Base-by-base conservation (phyloP, 53 echinoderm and acorn worm genomes). In the Patiria pectinifera region DNA sequence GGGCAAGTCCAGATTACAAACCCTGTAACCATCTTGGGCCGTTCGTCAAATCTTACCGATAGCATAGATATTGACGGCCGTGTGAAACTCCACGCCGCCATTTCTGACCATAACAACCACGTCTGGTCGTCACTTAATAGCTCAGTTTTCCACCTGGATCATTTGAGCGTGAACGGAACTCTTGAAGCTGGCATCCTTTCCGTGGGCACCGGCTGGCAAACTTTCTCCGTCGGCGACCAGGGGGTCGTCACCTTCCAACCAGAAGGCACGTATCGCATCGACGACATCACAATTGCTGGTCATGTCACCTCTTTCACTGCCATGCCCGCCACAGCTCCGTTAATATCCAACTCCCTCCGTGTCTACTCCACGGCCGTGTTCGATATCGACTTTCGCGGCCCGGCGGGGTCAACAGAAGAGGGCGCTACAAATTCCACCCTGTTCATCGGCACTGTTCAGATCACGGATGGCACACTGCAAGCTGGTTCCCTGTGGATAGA, bases 181-280 rank as follows among this genome's bases (percentile, higher is more conserved):
- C 75, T 94, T 3, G 80, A 93, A 76, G 96, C 86, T 66, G 96
- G 96, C 22, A n/a, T 87, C 47, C 93, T 96, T 13, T 92, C 94
- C 2, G 84, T 91, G 13, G 91, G 76, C 24, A 71, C 21, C 10
- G 94, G 96, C 62, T 91, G 87, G 91, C 18, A 66, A 48, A 91
- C 70, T 26, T 46, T 96, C 19, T 91, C 87, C 21, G 91, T 96
- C 71, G 86, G 78, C 7, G 71, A 78, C 69, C 26, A 63, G 14
- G 96, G 91, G 44, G 45, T 78, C 48, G 84, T 96, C 9, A 93
- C 93, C 59, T 91, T 96, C 59, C 91, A 96, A 79, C 94, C 96
- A n/a, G 91, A 75, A 35, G 83, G 53, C n/a, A 59, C 86, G 8
- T 96, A 90, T 48, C 82, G 91, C 48, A 94, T 96, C 47, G 86